Evolutionary conservation across 2,888 invertebrate species (phyloP), one percentile per base, ranked within the genome.

Genomic region (Sarcophaga variegata): DNA sequence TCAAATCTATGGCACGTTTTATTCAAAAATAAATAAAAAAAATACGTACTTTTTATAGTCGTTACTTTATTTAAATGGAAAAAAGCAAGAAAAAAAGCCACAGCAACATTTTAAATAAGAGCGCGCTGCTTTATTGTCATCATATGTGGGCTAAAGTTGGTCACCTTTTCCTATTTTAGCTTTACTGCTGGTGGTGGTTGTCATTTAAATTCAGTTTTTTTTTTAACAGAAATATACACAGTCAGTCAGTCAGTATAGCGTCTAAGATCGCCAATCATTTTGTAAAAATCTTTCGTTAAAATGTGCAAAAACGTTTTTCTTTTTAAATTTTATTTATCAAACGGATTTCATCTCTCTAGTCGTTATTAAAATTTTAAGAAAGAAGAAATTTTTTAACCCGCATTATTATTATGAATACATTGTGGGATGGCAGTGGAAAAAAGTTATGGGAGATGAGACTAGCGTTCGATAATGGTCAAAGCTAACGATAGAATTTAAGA

Each of bases 1-100:
- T 86, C 66, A 78, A 83, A 86, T 86, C 86, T 86, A 78, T 81
- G 81, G 78, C 86, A 86, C 86, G 86, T 86, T 86, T 83, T 72
- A 67, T 60, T 66, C 49, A 10, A 54, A 54, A 54, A 49, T 4
- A 49, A 49, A 49, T 4, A 49, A 11, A 14, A 49, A 49, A 54
- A 54, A 6, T 47, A n/a, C 54, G 37, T 75, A 74, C 69, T 86
- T 85, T 64, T 54, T 66, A 22, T 17, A 12, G 59, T 66, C 75
- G 69, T 62, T 69, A 25, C 47, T 70, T 69, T 25, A 45, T 37
- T n/a, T 37, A 62, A 37, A 49, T 20, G 10, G n/a, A 63, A 66
- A 3, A 75, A 63, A n/a, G 37, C 27, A 4, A 54, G n/a, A 47
- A 66, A 69, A 20, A 20, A 54, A 14, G 5, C 3, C 5, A 45